Conservation (phyloP, 2,797 vertebrate species). For the Sebastes elongatus region DNA sequence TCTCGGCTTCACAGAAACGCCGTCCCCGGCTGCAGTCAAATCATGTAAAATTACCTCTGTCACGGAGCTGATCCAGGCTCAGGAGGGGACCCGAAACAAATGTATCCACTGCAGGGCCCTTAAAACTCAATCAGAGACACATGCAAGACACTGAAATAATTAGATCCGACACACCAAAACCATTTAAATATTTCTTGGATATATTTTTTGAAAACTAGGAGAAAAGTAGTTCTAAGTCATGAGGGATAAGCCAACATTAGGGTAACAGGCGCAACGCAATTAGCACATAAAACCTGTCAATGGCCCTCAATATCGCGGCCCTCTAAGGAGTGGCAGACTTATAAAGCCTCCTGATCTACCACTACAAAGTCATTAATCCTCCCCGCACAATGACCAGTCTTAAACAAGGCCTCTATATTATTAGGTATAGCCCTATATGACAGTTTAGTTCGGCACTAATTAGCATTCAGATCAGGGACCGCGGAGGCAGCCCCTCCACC, state of each 20-base stretch:
- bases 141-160: conserved; percentile 28
- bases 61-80: conserved; percentile 54
- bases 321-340: conserved; percentile 66
- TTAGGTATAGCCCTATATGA: conserved; percentile 65
- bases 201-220: conserved; percentile 15
- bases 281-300: conserved; percentile 77
- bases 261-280: conserved; percentile 72
- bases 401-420: conserved; percentile 73
- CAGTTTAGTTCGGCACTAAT: conserved; percentile 82
- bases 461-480: conserved; percentile 91
- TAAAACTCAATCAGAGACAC: conserved; percentile 33
- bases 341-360: conserved; percentile 77
- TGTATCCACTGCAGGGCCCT: conserved; percentile 3
- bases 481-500: conserved; percentile 73
- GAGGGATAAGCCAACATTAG: conserved; percentile 54
- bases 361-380: conserved; percentile 80
- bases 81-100: conserved; percentile 52
- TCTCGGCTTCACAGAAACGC: conserved; percentile 51
- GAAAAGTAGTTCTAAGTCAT: conserved; percentile 51
- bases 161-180: neutral
- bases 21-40: conserved; percentile 38
- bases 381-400: conserved; percentile 74
- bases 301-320: conserved; percentile 64
- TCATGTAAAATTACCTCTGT: conserved; percentile 58
- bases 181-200: conserved; percentile 32